Conservation (phyloP, 2,113 vertebrate species). For the Lonchura striata region DNA sequence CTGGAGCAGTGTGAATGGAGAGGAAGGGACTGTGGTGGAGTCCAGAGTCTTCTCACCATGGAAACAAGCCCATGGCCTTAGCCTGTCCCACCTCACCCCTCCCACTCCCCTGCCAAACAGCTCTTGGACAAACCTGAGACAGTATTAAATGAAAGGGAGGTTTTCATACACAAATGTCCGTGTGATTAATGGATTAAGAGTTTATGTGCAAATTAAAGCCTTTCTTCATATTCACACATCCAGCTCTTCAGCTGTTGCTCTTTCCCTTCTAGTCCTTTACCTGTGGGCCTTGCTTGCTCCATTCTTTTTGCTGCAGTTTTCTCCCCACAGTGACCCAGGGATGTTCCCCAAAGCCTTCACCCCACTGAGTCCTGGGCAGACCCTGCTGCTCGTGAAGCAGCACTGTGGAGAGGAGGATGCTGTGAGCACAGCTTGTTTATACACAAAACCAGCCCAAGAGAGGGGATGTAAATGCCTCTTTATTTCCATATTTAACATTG, state of each 20-base stretch:
- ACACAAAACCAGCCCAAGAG: background rate
- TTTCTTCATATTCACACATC: background rate
- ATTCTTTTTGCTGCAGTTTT: background rate
- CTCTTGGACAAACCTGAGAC: background rate
- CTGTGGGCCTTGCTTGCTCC: background rate
- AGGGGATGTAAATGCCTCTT: background rate
- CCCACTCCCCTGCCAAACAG: background rate
- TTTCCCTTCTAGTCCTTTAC: background rate
- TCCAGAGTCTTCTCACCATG: background rate
- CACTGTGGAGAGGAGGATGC: background rate
- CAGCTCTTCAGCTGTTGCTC: background rate
- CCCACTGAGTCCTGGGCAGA: background rate
- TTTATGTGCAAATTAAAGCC: background rate
- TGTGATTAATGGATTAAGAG: background rate
- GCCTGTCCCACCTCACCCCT: background rate
- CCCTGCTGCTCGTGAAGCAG: background rate
- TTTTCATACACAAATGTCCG: background rate
- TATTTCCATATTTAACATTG: background rate
- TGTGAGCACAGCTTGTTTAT: background rate
- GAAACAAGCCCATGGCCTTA: background rate
- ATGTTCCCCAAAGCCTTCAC: background rate
- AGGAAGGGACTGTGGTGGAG: background rate
- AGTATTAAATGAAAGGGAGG: background rate
- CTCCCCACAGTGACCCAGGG: background rate
- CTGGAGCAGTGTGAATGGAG: background rate